phyloP scores from a whole-genome alignment of 2,113 vertebrate genomes.

The Epinephelus fuscoguttatus region DNA sequence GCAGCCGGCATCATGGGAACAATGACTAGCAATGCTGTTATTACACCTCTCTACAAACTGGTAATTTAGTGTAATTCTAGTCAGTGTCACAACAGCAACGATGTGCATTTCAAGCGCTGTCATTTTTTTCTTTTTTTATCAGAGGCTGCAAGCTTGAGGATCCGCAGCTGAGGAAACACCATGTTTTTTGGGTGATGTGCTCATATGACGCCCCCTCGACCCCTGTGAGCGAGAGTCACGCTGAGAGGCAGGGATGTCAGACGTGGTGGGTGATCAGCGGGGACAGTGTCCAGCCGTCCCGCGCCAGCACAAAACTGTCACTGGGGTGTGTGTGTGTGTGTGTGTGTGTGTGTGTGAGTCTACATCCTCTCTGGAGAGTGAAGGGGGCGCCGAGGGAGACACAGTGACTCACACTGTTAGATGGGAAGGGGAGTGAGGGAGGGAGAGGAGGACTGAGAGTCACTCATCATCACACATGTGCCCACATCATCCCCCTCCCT shows the following conservation, averaged over 20 bases:
- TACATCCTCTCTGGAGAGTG: slow-evolving; percentile 26
- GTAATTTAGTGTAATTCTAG: slow-evolving; percentile 69
- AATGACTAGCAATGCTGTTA: slow-evolving; percentile 44
- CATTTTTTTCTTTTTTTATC: slow-evolving; percentile 35
- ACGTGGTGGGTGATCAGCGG: slow-evolving; percentile 27
- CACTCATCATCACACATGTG: slow-evolving; percentile 58
- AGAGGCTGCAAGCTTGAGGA: background rate
- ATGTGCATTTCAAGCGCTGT: slow-evolving; percentile 65
- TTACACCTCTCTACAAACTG: slow-evolving; percentile 62
- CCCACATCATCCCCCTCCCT: slow-evolving; percentile 53
- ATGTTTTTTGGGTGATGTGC: slow-evolving; percentile 23
- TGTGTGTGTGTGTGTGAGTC: slow-evolving; percentile 1
- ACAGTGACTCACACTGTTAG: slow-evolving; percentile 57
- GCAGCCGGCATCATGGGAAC: slow-evolving; percentile 57
- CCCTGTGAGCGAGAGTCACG: slow-evolving; percentile 40
- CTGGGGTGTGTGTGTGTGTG: slow-evolving; percentile 6
- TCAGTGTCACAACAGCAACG: slow-evolving; percentile 66
- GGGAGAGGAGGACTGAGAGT: slow-evolving; percentile 52
- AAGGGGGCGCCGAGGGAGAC: slow-evolving; percentile 24
- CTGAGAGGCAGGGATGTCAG: slow-evolving; percentile 64
- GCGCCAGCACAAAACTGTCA: slow-evolving; percentile 49
- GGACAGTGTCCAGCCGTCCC: slow-evolving; percentile 64
- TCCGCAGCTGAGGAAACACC: slow-evolving; percentile 27
- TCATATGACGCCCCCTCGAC: slow-evolving; percentile 3
- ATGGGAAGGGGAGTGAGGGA: slow-evolving; percentile 21